A percentile compares a stretch with the other conserved stretches of the same genome.
Conservation (phyloP, 2,113 vertebrate genomes). For the Polyodon spathula region DNA sequence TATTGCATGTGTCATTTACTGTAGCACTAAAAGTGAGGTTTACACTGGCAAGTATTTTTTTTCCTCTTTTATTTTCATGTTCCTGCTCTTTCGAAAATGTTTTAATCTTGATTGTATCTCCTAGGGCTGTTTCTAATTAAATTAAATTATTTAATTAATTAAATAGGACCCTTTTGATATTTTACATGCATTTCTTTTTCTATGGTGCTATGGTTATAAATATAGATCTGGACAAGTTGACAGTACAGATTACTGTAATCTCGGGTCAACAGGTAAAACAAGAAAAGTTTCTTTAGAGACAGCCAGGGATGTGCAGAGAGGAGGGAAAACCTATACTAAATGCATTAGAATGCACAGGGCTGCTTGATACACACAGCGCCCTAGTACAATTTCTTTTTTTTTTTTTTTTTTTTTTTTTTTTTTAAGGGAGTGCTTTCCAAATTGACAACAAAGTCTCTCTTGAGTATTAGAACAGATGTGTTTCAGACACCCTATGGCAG, state of each 20-base stretch:
- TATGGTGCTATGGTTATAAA: not conserved
- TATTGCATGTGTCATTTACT: no score
- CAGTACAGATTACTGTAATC: not conserved
- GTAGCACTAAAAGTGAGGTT: no score
- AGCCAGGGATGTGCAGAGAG: not conserved
- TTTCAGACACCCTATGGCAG: conserved; percentile 29
- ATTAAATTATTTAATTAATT: not conserved
- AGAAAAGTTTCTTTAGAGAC: not conserved
- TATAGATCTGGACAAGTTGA: not conserved
- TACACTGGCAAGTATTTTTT: no score
- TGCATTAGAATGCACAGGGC: conserved; percentile 14
- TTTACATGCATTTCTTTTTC: not conserved
- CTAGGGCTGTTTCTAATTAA: no score
- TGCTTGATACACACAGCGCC: conserved; percentile 24
- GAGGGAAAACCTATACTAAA: conserved; percentile 5
- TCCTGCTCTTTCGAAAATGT: no score
- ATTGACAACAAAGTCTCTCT: conserved; percentile 38
- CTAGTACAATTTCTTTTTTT: conserved; percentile 45
- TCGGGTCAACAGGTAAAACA: not conserved
- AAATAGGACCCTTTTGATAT: not conserved
- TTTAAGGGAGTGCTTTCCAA: conserved; percentile 29
- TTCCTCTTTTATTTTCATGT: no score
- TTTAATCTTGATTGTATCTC: no score
- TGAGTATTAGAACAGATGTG: conserved; percentile 31
- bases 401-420: conserved; percentile 36